Base-by-base conservation (phyloP, 2,113 vertebrate genomes). In the Cisticola juncidis region DNA sequence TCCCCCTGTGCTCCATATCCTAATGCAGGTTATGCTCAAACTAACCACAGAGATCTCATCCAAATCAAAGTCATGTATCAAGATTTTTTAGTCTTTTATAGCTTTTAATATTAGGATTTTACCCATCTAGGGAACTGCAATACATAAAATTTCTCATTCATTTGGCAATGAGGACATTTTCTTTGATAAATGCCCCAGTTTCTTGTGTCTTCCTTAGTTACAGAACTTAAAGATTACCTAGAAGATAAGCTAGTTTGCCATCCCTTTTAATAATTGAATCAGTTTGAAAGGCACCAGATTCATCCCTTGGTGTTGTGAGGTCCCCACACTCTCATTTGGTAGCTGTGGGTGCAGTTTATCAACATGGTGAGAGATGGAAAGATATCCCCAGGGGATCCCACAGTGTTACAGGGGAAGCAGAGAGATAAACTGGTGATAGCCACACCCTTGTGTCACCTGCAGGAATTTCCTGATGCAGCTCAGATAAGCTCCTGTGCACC, bases 351-450 rank as follows among this genome's bases (percentile, higher is more conserved):
- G 64, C 5, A 3, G 20, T 74, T 73, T 47, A 60, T 47, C 28
- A 81, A 5, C 7, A 1, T 0, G 0, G 9, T 65, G 25, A 83
- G 53, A 65, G 19, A 70, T 0, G 1, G 51, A 92, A 89, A 51
- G 21, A 17, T 14, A 53, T 18, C 18, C 38, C 23, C 17, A 5
- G 18, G 58, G 42, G 20, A 62, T 85, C 33, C 35, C 60, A 12
- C 1, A 21, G 11, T 28, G 48, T 36, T n/a, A 18, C 9, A 81
- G 20, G 11, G 14, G 18, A 79, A 62, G 23, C 70, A 68, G 36
- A 76, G 17, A 81, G 56, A 71, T 7, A 85, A 95, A 12, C 51
- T n/a, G 12, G 38, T 36, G 57, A 56, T 14, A 79, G 38, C 24
- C 60, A 54, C 35, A 11, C 42, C 51, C 51, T 62, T 16, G 6